phyloP scores from a whole-genome alignment of 2,113 vertebrate species.

The Acinonyx jubatus region DNA sequence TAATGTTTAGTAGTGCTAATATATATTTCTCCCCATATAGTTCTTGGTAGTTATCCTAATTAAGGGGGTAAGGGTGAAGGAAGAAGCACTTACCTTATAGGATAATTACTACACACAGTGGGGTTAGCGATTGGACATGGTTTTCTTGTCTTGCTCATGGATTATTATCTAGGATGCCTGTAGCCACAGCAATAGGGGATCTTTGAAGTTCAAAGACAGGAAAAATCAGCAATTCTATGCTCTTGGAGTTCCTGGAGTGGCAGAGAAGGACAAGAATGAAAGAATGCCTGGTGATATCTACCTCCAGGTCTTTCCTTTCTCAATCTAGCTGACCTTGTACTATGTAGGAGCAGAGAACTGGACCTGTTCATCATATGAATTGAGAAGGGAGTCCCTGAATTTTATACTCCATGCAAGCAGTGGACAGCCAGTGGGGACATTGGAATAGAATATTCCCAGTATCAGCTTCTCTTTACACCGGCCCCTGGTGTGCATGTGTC shows the following conservation, averaged over 20 bases:
- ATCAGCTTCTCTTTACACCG: not conserved
- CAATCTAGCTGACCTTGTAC: not conserved
- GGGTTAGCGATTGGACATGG: not conserved
- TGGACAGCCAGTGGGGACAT: not conserved
- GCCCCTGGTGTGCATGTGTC: not conserved
- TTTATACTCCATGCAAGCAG: not conserved
- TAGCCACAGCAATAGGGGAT: not conserved
- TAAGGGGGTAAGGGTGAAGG: not conserved
- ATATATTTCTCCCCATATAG: not conserved
- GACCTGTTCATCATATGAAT: not conserved
- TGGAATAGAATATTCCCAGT: not conserved
- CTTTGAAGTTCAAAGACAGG: slow-evolving; percentile 49
- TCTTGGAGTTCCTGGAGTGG: not conserved
- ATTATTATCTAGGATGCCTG: slow-evolving; percentile 5
- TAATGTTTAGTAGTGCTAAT: slow-evolving; percentile 8
- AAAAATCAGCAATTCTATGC: not conserved
- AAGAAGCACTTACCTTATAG: not conserved
- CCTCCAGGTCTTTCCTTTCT: not conserved
- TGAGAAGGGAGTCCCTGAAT: not conserved
- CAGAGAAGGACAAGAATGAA: not conserved
- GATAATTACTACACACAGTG: not conserved
- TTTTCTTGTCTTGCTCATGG: slow-evolving; percentile 44
- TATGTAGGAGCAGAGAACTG: not conserved
- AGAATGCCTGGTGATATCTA: not conserved
- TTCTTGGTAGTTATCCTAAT: not conserved